Base-by-base conservation (phyloP, 2,888 invertebrate species). In the Platycheirus rosarum region DNA sequence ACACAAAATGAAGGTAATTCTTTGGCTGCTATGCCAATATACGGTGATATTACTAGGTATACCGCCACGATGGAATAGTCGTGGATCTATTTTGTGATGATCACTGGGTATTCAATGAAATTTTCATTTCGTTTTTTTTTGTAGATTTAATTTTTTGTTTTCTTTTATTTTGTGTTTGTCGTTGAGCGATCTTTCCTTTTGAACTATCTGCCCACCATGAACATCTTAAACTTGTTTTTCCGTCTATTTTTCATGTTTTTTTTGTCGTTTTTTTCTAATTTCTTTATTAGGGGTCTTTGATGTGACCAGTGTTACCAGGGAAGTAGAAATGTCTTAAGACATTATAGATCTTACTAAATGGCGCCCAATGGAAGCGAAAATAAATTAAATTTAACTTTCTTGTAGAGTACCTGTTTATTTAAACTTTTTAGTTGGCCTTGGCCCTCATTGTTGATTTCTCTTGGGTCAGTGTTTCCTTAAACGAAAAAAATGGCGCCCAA, bases 101-200 rank as follows among this genome's bases (percentile, higher is more conserved):
- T 65, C 60, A 65, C 73, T 71, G 32, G 49, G 29, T 57, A 42
- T 71, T 65, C 57, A 71, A 65, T 71, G 65, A 71, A 78, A 78
- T 66, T 57, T 57, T 55, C 69, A 26, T 48, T 53, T 69, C 69
- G 37, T 57, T 35, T 26, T 23, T 49, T 26, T 49, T 26, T n/a
- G n/a, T n/a, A n/a, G n/a, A n/a, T n/a, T n/a, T n/a, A n/a, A n/a
- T n/a, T 26, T 23, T 48, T 23, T 14, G 7, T 26, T 51, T 32
- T 16, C 26, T 29, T 51, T 26, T 6, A 8, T 48, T 20, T 60
- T 42, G 16, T 37, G 32, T 29, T 44, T 62, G 42, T 66, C 11
- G 48, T 26, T 63, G 35, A 35, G 35, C 20, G 46, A 63, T 63
- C 23, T 40, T 32, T 53, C 32, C 29, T 60, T 60, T 53, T 62